phyloP scores from a whole-genome alignment of 2,113 vertebrate species.

The Vulpes vulpes region DNA sequence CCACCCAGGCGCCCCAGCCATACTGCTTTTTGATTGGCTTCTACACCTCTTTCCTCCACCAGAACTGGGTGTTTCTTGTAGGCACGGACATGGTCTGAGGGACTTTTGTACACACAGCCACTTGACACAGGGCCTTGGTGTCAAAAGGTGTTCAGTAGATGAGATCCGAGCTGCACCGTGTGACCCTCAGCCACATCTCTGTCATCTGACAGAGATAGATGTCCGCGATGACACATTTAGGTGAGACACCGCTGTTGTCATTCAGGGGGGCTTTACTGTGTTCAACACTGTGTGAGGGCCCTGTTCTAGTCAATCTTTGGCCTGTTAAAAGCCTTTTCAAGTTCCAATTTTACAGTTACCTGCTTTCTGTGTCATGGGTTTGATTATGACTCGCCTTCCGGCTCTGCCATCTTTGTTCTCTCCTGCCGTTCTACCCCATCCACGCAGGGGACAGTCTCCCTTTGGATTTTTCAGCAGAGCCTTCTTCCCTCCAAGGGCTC shows the following conservation, averaged over 20 bases:
- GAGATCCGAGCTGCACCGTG: not conserved
- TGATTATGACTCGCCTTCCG: not conserved
- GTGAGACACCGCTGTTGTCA: not conserved
- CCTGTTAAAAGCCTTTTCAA: not conserved
- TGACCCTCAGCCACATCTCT: not conserved
- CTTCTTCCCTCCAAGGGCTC: not conserved
- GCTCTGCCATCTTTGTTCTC: not conserved
- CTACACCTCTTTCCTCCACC: not conserved
- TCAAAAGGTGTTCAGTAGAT: not conserved
- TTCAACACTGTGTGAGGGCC: not conserved
- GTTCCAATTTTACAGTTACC: not conserved
- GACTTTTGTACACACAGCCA: not conserved
- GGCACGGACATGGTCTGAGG: not conserved
- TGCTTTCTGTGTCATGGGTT: not conserved
- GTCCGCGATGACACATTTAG: not conserved
- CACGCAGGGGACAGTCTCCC: not conserved
- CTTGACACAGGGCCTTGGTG: not conserved
- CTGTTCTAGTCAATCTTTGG: not conserved
- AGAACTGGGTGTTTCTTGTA: not conserved
- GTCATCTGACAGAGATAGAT: not conserved
- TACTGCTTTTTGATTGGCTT: not conserved
- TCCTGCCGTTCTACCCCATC: accelerated
- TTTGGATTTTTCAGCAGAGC: not conserved
- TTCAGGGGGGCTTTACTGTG: not conserved
- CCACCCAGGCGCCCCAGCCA: not conserved